Percentiles rank a stretch among this genome's conserved stretches.
These are phyloP conservation scores for Drosophila ezoana DNA, from an alignment of 2,888 invertebrate genomes.

Conservation along the genomic window DNA sequence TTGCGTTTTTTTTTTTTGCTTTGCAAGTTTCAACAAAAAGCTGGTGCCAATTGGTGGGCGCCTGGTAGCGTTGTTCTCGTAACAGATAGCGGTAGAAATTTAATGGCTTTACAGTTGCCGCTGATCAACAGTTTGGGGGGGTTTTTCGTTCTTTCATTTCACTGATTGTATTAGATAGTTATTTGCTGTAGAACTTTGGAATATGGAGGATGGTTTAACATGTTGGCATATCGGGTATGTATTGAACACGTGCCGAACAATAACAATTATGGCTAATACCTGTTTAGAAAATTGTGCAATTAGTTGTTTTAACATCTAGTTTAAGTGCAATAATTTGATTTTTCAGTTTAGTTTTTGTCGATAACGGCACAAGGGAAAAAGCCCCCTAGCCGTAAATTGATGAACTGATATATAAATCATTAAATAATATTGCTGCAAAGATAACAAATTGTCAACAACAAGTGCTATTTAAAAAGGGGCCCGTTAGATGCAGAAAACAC, in stretches of 20 bases:
- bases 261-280: conserved; percentile 17
- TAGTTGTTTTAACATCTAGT: conserved; percentile 21
- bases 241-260: conserved; percentile 26
- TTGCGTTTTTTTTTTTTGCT: conserved; percentile 1
- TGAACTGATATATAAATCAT: conserved; percentile 60
- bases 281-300: conserved; percentile 42
- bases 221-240: conserved; percentile 28
- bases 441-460: conserved; percentile 57
- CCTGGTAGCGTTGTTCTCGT: conserved; percentile 16
- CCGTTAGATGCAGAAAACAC: not conserved
- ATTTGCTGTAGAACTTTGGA: conserved; percentile 1
- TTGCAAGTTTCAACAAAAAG: conserved; percentile 6
- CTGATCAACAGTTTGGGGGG: conserved; percentile 21
- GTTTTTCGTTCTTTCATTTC: conserved; percentile 34
- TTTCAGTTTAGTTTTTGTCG: conserved; percentile 32
- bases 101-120: conserved; percentile 13
- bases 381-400: conserved; percentile 40
- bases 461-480: not conserved
- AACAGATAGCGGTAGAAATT: conserved; percentile 22
- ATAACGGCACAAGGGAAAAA: conserved; percentile 38
- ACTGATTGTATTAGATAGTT: conserved; percentile 19
- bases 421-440: conserved; percentile 38
- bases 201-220: conserved; percentile 11
- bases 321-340: conserved; percentile 40
- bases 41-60: conserved; percentile 15